phyloP scores from a whole-genome alignment of 2,113 vertebrate genomes.

The Psittacara wagleri region DNA sequence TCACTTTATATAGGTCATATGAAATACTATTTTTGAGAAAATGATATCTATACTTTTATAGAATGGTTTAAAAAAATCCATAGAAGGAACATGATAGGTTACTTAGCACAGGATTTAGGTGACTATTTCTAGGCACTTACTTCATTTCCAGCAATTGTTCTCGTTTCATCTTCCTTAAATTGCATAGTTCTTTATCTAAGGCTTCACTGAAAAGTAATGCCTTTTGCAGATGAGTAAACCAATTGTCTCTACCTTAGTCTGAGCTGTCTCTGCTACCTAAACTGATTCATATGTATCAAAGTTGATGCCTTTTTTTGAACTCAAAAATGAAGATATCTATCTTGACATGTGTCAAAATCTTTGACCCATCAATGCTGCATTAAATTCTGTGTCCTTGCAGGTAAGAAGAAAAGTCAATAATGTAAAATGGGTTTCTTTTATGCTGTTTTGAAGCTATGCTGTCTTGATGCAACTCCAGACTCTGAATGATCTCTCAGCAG shows the following conservation, averaged over 20 bases:
- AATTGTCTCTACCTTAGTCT: background rate
- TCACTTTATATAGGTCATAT: background rate
- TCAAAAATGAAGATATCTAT: conserved; percentile 13
- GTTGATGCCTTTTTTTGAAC: background rate
- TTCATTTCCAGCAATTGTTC: background rate
- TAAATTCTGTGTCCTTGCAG: conserved; percentile 40
- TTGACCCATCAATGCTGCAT: conserved; percentile 22
- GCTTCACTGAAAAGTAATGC: background rate
- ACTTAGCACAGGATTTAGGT: background rate
- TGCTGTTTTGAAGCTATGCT: background rate
- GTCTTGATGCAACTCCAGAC: background rate
- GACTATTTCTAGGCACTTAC: background rate
- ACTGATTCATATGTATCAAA: background rate
- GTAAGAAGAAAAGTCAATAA: conserved; percentile 36
- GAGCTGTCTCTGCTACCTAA: background rate
- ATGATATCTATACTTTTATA: background rate
- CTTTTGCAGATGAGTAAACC: background rate
- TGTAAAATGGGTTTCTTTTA: conserved; percentile 1
- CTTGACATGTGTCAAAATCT: conserved; percentile 46
- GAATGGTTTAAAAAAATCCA: background rate
- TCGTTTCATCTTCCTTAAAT: background rate
- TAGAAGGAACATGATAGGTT: background rate
- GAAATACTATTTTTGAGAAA: background rate
- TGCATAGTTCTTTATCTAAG: background rate
- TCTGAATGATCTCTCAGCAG: background rate